Percentiles rank a stretch among this genome's conserved stretches.
Evolutionary conservation across 64 coral and sea anemone species (phyloP).

Genomic region (Astreopora myriophthalma): DNA sequence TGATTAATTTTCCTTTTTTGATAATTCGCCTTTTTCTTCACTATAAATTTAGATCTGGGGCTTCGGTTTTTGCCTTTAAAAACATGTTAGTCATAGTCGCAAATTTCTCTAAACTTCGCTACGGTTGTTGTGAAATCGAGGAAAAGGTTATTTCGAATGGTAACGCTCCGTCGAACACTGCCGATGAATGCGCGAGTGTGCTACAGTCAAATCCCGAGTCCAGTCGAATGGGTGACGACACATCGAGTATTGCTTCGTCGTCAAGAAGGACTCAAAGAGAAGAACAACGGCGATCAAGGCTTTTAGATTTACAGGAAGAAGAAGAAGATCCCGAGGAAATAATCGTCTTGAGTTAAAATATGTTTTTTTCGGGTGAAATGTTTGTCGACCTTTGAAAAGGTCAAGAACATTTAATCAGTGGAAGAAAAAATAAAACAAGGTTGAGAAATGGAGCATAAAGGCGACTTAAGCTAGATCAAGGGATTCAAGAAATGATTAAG

Average conservation of each 20-base stretch:
- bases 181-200: constrained; percentile 9
- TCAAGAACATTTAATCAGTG: neutral
- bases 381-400: neutral
- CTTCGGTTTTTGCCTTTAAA: constrained; percentile 39
- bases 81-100: neutral
- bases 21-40: constrained; percentile 31
- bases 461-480: neutral
- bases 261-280: neutral
- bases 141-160: neutral
- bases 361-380: neutral
- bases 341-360: constrained; percentile 13
- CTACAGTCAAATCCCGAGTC: neutral
- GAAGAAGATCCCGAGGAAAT: constrained; percentile 18
- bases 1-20: constrained; percentile 18
- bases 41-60: constrained; percentile 26
- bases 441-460: neutral
- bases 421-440: neutral
- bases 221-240: neutral
- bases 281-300: neutral
- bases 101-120: constrained; percentile 4
- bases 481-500: neutral
- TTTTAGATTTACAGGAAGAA: neutral
- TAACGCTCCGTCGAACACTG: constrained; percentile 1
- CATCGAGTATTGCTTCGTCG: constrained; percentile 8
- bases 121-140: neutral